A percentile compares a stretch with the other conserved stretches of the same genome.
These are phyloP conservation scores for Moxostoma hubbsi DNA, from an alignment of 2,797 vertebrate species.

Conservation along the genomic window DNA sequence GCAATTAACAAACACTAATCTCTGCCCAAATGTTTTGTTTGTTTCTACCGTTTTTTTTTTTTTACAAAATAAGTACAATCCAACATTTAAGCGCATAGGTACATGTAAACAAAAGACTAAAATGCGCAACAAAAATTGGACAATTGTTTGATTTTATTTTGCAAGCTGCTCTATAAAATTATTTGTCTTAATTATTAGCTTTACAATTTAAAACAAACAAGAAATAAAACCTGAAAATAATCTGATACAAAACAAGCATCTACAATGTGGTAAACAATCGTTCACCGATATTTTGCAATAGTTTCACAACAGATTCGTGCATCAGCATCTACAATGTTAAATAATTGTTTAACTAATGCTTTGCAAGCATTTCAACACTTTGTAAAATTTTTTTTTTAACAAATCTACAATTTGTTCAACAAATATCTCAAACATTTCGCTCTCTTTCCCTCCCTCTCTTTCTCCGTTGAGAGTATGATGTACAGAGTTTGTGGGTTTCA, in stretches of 20 bases:
- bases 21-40: not conserved
- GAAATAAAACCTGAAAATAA: not conserved
- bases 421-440: conserved; percentile 17
- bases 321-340: too few species aligned
- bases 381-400: too few species aligned
- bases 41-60: not conserved
- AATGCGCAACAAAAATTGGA: not conserved
- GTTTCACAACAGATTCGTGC: too few species aligned
- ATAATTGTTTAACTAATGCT: too few species aligned
- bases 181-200: not conserved
- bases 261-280: not conserved
- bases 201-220: not conserved
- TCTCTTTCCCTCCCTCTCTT: conserved; percentile 28
- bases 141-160: not conserved
- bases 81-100: not conserved
- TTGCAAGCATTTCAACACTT: too few species aligned
- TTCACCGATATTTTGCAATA: too few species aligned
- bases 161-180: conserved; percentile 41
- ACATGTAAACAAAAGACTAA: conserved; percentile 20
- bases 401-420: not conserved
- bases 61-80: not conserved
- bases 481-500: conserved; percentile 50
- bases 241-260: not conserved
- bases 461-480: conserved; percentile 38
- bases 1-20: not conserved